A percentile compares a stretch with the other conserved stretches of the same genome.
phyloP scores from a whole-genome alignment of 2,113 vertebrate species.

The Calyptomena viridis region DNA sequence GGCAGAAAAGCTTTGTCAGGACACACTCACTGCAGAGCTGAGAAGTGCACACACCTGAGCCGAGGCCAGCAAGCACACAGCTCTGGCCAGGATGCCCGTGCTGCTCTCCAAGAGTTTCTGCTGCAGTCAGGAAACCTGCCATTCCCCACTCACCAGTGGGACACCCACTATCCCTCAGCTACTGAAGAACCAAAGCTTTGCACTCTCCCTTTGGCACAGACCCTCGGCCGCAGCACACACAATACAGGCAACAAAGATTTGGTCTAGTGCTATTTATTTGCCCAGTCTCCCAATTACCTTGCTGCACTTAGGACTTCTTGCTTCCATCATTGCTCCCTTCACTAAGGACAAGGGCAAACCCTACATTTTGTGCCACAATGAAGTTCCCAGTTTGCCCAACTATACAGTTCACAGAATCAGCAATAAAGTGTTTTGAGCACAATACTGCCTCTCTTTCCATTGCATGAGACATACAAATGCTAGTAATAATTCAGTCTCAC shows the following conservation, averaged over 20 bases:
- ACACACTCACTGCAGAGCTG: not conserved
- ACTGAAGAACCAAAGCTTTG: not conserved
- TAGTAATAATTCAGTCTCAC: not conserved
- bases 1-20: not conserved
- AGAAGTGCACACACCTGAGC: not conserved
- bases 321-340: not conserved
- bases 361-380: not conserved
- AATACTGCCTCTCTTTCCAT: not conserved
- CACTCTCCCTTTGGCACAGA: not conserved
- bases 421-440: not conserved
- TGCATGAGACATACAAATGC: not conserved
- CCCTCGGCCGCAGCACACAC: not conserved
- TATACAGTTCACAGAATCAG: not conserved
- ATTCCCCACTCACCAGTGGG: not conserved
- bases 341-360: not conserved
- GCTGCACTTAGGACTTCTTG: not conserved
- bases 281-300: not conserved
- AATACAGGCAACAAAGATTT: not conserved
- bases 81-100: not conserved
- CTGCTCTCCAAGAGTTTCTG: not conserved
- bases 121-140: not conserved
- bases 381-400: not conserved
- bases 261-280: not conserved
- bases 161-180: accelerated
- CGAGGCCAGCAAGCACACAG: not conserved